These are phyloP conservation scores for Drosophila helvetica DNA, from an alignment of 2,888 invertebrate species.

Conservation along the genomic window DNA sequence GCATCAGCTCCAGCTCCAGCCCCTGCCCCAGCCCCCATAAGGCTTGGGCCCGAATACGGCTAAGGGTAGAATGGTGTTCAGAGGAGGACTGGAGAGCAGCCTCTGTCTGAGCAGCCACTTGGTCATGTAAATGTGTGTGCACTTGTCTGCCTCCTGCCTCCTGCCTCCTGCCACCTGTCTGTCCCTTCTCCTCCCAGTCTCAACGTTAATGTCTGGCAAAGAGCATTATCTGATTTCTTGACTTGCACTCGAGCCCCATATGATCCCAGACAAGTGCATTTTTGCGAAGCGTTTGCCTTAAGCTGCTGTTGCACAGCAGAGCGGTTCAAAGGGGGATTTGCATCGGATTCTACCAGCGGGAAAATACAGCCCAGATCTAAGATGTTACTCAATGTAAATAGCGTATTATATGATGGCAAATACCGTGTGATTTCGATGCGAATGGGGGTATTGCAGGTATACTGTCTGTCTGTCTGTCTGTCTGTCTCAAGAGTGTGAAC, in stretches of 20 bases:
- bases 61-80: background rate
- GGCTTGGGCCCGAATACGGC: constrained; percentile 1
- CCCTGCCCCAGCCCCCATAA: background rate
- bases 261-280: constrained; percentile 33
- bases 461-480: too few relatives aligned
- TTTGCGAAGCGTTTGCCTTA: background rate
- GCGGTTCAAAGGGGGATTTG: background rate
- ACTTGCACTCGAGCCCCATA: constrained; percentile 62
- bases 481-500: too few relatives aligned
- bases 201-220: constrained; percentile 50
- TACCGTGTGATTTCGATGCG: too few relatives aligned
- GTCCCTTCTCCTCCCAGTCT: constrained; percentile 8
- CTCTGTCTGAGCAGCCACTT: constrained; percentile 56
- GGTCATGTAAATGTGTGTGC: constrained; percentile 73
- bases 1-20: too few relatives aligned
- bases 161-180: background rate
- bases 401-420: too few relatives aligned
- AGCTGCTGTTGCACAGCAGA: background rate
- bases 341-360: too few relatives aligned
- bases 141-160: constrained; percentile 47
- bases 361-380: too few relatives aligned
- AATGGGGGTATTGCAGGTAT: too few relatives aligned
- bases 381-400: too few relatives aligned
- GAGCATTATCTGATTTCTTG: constrained; percentile 74
- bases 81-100: background rate